Conservation (phyloP, 2,888 invertebrate species). For the Hyposoter dolosus region DNA sequence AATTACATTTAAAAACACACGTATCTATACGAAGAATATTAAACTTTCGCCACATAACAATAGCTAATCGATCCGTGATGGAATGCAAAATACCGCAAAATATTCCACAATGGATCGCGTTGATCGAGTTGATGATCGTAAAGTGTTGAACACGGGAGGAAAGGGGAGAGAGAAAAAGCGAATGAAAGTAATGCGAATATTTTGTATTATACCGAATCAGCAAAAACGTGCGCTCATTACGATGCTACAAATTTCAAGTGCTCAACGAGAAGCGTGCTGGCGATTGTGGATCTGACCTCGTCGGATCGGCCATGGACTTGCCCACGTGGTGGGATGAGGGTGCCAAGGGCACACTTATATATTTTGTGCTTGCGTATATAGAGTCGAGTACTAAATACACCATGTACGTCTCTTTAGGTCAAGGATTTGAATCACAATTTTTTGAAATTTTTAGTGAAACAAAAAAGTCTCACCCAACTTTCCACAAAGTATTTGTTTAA, state of each 20-base stretch:
- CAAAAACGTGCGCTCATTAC: slow-evolving; percentile 75
- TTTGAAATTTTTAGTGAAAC: not conserved
- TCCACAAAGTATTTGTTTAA: not conserved
- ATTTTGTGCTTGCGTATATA: not conserved
- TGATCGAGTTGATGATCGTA: slow-evolving; percentile 44
- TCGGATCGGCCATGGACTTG: slow-evolving; percentile 62
- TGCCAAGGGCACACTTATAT: slow-evolving; percentile 1
- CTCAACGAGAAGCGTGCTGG: slow-evolving; percentile 67
- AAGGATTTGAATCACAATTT: not conserved
- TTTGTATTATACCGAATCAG: slow-evolving; percentile 67
- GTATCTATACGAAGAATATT: not conserved
- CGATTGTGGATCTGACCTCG: slow-evolving; percentile 51
- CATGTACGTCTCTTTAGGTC: not conserved
- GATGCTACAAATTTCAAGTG: slow-evolving; percentile 78
- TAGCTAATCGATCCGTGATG: slow-evolving; percentile 59
- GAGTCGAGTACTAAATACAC: not conserved
- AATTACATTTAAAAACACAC: slow-evolving; percentile 24
- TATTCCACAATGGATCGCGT: slow-evolving; percentile 25
- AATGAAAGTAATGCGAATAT: slow-evolving; percentile 31
- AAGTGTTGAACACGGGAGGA: slow-evolving; percentile 25
- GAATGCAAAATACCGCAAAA: slow-evolving; percentile 52
- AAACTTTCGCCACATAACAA: slow-evolving; percentile 14
- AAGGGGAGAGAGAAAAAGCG: slow-evolving; percentile 5
- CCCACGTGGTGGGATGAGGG: slow-evolving; percentile 74
- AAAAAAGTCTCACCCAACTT: not conserved